Percentiles rank a stretch among this genome's conserved stretches.
phyloP scores from a whole-genome alignment of 2,797 vertebrate genomes.

The Acestrorhynchus altus region DNA sequence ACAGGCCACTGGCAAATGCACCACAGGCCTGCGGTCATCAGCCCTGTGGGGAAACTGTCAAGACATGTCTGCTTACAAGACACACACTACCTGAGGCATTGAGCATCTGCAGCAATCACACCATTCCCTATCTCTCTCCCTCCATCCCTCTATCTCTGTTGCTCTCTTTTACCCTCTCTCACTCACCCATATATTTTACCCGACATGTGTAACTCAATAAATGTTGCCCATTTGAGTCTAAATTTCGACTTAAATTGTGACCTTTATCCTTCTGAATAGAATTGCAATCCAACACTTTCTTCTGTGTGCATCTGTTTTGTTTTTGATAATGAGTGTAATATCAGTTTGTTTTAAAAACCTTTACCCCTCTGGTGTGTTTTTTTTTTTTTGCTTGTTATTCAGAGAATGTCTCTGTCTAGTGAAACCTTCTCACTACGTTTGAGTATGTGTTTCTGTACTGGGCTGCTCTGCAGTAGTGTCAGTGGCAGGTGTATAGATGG shows the following conservation, averaged over 20 bases:
- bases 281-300: too few species aligned
- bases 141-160: neutral
- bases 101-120: neutral
- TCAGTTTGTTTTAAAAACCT: neutral
- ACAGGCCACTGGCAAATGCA: constrained; percentile 6
- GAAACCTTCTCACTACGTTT: neutral
- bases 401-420: constrained; percentile 30
- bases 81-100: neutral
- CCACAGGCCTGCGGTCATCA: constrained; percentile 18
- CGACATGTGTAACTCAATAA: neutral
- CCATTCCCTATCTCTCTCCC: neutral
- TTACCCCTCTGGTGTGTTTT: constrained; percentile 31
- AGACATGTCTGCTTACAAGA: constrained; percentile 24
- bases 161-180: neutral
- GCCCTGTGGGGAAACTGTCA: constrained; percentile 21
- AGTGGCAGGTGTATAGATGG: constrained; percentile 2
- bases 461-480: neutral
- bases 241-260: too few species aligned
- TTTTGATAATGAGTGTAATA: too few species aligned
- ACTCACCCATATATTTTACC: neutral
- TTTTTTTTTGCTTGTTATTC: constrained; percentile 41
- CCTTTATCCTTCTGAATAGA: too few species aligned
- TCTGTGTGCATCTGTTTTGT: too few species aligned
- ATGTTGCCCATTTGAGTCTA: too few species aligned
- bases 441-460: neutral